phyloP scores from a whole-genome alignment of 2,797 vertebrate species.

The Microtus obscurus region DNA sequence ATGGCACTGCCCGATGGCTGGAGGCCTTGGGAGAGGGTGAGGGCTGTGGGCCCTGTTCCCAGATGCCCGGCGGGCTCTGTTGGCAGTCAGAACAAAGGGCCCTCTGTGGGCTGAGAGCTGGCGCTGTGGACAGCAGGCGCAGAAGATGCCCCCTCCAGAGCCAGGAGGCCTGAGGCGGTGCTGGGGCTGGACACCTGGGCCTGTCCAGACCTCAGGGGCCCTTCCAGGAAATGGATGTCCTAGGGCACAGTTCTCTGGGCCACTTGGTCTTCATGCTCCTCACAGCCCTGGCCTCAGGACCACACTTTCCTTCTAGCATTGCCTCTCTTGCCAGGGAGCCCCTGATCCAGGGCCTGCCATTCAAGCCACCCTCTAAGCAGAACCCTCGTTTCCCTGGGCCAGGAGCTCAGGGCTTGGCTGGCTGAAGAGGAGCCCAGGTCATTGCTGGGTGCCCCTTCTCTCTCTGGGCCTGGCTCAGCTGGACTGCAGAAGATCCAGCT shows the following conservation, averaged over 20 bases:
- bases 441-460: background rate
- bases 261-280: background rate
- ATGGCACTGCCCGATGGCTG: conserved; percentile 71
- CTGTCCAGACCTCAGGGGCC: conserved; percentile 52
- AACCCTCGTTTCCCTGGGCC: background rate
- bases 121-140: conserved; percentile 77
- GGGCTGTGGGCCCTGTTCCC: conserved; percentile 80
- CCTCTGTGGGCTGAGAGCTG: conserved; percentile 85
- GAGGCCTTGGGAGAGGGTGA: conserved; percentile 79
- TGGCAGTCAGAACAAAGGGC: conserved; percentile 88
- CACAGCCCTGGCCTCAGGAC: conserved; percentile 27
- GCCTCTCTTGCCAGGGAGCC: background rate
- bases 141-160: conserved; percentile 62
- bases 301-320: conserved; percentile 37
- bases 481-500: background rate
- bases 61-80: conserved; percentile 83
- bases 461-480: background rate
- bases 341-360: background rate
- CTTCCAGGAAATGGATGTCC: conserved; percentile 74
- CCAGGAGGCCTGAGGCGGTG: conserved; percentile 78
- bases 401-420: background rate
- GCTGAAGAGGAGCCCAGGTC: background rate
- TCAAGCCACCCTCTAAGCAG: background rate
- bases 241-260: background rate
- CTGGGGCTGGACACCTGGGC: conserved; percentile 81